Percentiles rank a stretch among this genome's conserved stretches.
These are phyloP conservation scores for Margaritifera margaritifera DNA, from an alignment of 2,888 invertebrate genomes.

Conservation along the genomic window DNA sequence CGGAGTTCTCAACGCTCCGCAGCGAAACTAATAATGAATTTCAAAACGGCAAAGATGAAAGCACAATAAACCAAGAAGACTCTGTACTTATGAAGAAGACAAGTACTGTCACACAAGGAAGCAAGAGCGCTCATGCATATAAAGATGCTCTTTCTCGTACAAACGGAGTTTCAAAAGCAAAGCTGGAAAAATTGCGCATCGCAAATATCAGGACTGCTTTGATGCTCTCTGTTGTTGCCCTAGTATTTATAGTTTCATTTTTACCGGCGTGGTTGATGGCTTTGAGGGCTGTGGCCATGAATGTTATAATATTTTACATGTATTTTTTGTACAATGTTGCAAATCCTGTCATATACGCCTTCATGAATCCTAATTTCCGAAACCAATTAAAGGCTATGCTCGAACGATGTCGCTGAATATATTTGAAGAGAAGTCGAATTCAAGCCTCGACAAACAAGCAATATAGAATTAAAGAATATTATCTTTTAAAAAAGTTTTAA, in stretches of 20 bases:
- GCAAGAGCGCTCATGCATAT: slow-evolving; percentile 3
- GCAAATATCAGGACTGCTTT: slow-evolving; percentile 72
- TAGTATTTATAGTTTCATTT: slow-evolving; percentile 72
- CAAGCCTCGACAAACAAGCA: too few species aligned
- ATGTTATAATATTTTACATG: slow-evolving; percentile 68
- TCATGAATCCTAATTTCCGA: slow-evolving; percentile 71
- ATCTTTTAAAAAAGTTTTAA: too few species aligned
- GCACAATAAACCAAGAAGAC: too few species aligned
- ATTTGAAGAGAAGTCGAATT: too few species aligned
- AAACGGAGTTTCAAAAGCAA: slow-evolving; percentile 45
- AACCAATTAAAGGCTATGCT: slow-evolving; percentile 57
- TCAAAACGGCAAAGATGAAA: slow-evolving; percentile 6
- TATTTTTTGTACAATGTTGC: slow-evolving; percentile 72
- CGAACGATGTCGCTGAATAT: too few species aligned
- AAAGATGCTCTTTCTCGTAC: slow-evolving; percentile 39
- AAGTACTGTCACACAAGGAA: slow-evolving; percentile 9
- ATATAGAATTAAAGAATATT: too few species aligned
- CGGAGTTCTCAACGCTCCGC: slow-evolving; percentile 45
- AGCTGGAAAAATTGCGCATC: slow-evolving; percentile 61
- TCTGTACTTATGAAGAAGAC: slow-evolving; percentile 13
- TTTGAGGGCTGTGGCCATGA: slow-evolving; percentile 52
- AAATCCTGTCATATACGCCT: slow-evolving; percentile 72
- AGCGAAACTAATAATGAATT: slow-evolving; percentile 26
- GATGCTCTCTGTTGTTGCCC: slow-evolving; percentile 71
- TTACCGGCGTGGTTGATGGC: slow-evolving; percentile 71